Evolutionary conservation across 2,113 vertebrate species (phyloP).

Genomic region (Eretmochelys imbricata): DNA sequence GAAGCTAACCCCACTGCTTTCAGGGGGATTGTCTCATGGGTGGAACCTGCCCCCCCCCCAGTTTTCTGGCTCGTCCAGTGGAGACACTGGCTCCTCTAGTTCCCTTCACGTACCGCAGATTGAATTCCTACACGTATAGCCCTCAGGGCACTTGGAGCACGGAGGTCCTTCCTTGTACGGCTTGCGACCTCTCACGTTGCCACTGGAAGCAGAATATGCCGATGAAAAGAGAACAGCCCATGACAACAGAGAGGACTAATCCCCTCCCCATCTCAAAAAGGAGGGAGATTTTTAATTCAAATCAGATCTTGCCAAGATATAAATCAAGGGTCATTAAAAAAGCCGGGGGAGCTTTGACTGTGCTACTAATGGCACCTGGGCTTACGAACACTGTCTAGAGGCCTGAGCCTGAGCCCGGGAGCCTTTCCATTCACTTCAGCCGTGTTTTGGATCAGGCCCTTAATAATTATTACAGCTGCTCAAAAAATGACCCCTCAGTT

Average conservation of each 20-base stretch:
- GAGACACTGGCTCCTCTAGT: accelerated
- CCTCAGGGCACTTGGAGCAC: constrained; percentile 61
- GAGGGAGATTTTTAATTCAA: not conserved
- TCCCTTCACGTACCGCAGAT: constrained; percentile 75
- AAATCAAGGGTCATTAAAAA: not conserved
- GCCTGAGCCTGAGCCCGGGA: not conserved
- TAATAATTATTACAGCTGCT: not conserved
- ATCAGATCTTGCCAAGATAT: not conserved
- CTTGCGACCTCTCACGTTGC: constrained; percentile 68
- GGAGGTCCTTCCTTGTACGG: constrained; percentile 74
- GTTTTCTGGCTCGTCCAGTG: not conserved
- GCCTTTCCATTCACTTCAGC: not conserved
- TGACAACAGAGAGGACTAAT: not conserved
- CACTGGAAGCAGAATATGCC: constrained; percentile 58
- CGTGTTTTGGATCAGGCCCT: not conserved
- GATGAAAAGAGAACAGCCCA: not conserved
- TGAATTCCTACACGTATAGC: constrained; percentile 63
- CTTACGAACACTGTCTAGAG: accelerated
- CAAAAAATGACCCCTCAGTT: not conserved
- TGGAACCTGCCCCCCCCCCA: not conserved
- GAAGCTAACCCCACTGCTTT: not conserved
- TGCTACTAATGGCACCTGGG: not conserved
- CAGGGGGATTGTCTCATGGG: not conserved
- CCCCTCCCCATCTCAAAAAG: not conserved
- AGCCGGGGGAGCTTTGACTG: not conserved